A percentile compares a stretch with the other conserved stretches of the same genome.
phyloP scores from a whole-genome alignment of 2,113 vertebrate genomes.

The Vireo altiloquus region DNA sequence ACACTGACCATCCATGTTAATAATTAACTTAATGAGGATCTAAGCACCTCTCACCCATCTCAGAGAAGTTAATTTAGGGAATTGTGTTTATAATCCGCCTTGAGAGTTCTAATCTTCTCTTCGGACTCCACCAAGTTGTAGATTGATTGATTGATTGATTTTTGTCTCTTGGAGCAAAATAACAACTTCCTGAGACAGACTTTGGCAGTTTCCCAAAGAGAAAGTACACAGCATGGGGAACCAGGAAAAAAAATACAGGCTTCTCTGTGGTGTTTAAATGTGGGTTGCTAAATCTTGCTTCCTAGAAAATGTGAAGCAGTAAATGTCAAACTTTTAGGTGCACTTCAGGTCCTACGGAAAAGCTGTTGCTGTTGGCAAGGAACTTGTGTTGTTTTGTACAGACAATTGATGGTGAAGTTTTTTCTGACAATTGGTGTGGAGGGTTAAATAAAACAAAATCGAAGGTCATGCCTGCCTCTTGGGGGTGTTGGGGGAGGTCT shows the following conservation, averaged over 20 bases:
- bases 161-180: conserved; percentile 69
- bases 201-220: conserved; percentile 56
- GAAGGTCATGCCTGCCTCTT: not conserved
- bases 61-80: conserved; percentile 60
- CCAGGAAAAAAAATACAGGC: not conserved
- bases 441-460: not conserved
- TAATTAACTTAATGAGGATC: conserved; percentile 74
- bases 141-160: conserved; percentile 74
- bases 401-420: rapidly evolving
- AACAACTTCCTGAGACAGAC: conserved; percentile 50
- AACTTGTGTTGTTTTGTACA: not conserved
- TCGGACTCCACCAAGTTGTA: conserved; percentile 2
- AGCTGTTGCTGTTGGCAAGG: not conserved
- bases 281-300: not conserved
- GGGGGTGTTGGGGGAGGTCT: not conserved
- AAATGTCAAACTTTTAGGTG: not conserved
- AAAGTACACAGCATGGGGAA: not conserved
- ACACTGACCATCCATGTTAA: conserved; percentile 16
- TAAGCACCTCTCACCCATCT: not conserved
- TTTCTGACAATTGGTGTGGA: not conserved
- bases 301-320: not conserved
- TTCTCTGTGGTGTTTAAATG: not conserved
- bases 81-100: conserved; percentile 69
- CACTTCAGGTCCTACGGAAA: not conserved
- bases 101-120: conserved; percentile 66